These are phyloP conservation scores for Dioctria linearis DNA, from an alignment of 2,888 invertebrate genomes.

Conservation along the genomic window DNA sequence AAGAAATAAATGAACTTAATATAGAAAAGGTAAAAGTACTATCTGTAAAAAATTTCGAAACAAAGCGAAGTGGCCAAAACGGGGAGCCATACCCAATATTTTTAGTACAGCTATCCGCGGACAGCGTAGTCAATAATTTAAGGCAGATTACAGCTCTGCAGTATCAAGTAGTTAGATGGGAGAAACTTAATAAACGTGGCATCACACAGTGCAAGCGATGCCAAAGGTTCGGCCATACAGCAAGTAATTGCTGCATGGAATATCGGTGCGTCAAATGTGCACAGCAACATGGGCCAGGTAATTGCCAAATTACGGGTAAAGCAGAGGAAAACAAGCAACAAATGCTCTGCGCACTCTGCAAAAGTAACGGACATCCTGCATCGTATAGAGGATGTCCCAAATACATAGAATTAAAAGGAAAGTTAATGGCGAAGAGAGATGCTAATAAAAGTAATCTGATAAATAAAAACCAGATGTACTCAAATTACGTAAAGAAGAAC, in stretches of 20 bases:
- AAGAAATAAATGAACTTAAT: not conserved
- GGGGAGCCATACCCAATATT: not conserved
- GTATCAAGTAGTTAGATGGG: conserved; percentile 8
- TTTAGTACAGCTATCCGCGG: not conserved
- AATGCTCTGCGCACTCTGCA: conserved; percentile 16
- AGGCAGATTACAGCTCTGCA: not conserved
- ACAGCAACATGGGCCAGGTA: conserved; percentile 13
- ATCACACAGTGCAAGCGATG: conserved; percentile 7
- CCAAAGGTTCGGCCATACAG: conserved; percentile 36
- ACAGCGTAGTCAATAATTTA: not conserved
- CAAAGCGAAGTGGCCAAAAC: not conserved
- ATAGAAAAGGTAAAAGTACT: not conserved
- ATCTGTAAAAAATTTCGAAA: not conserved
- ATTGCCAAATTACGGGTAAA: not conserved
- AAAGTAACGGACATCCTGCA: conserved; percentile 4
- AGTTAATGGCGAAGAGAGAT: not conserved
- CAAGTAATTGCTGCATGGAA: conserved; percentile 24
- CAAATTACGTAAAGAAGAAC: not conserved
- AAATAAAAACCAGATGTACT: not conserved
- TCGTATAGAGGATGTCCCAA: conserved; percentile 21
- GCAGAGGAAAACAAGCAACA: not conserved
- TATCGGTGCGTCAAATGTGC: conserved; percentile 27
- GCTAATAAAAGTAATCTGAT: too few species aligned
- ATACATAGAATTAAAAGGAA: not conserved
- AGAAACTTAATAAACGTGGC: not conserved